Base-by-base conservation (phyloP, 2,888 invertebrate species). In the Drosophila villosipedis region DNA sequence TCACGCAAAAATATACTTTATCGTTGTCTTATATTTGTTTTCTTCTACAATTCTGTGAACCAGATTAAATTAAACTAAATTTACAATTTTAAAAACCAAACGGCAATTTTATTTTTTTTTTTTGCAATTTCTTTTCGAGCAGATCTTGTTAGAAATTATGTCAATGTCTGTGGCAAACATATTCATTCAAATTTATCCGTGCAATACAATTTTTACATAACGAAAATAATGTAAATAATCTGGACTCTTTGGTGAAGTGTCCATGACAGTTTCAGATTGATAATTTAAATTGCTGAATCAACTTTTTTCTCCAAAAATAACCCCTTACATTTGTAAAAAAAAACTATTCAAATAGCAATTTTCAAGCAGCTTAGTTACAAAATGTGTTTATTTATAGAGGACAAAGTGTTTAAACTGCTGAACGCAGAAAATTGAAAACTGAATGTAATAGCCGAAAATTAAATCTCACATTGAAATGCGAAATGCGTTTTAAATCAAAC, bases 1-100 rank as follows among this genome's bases (percentile, higher is more conserved):
- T 47, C 0, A 4, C 14, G 14, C 4, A 14, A 43, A 22, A 22
- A 47, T 7, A 14, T 7, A 7, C 30, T 30, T 30, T 30, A 30
- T 30, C 30, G 30, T 30, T 43, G 14, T 7, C 52, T 33, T 37
- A 19, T 57, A 76, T 59, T 47, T 61, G 63, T 66, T 58, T 54
- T 53, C 66, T 52, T 25, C 33, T 2, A 7, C 0, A 22, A 22
- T 22, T 59, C 41, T 49, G 37, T 28, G 14, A 4, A 22, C 6
- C 14, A 22, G 14, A 22, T 22, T 7, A 22, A 14, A 1, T 47
- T 22, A 43, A 43, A 43, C 4, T 30, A 14, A 14, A 0, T 22
- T 47, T 14, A 7, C 0, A 22, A 47, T 14, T 4, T 16, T 0
- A 14, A 47, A 47, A 22, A 1, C 7, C 4, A 47, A 47, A 14